Percentiles rank a stretch among this genome's conserved stretches.
Evolutionary conservation across 92 coral and sea anemone species (phyloP).

Genomic region (Epizoanthus ramosus): DNA sequence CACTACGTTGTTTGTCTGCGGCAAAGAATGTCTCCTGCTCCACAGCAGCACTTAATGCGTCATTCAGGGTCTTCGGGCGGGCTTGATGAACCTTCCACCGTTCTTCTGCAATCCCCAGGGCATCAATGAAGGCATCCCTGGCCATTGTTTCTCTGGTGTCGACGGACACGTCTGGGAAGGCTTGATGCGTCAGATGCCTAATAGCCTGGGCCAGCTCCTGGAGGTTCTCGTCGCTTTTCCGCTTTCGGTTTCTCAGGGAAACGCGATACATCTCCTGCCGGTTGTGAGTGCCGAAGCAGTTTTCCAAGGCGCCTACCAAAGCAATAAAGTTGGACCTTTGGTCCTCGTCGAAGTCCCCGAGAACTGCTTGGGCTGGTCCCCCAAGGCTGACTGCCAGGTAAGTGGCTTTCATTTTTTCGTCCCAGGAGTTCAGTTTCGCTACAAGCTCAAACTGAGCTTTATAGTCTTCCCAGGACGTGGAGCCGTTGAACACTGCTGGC

Average conservation of each 20-base stretch:
- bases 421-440: constrained; percentile 49
- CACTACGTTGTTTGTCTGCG: constrained; percentile 30
- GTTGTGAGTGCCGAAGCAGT: constrained; percentile 48
- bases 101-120: constrained; percentile 39
- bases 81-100: constrained; percentile 43
- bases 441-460: constrained; percentile 58
- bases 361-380: constrained; percentile 55
- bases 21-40: constrained; percentile 47
- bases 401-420: constrained; percentile 30
- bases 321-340: constrained; percentile 30
- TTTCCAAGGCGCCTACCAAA: constrained; percentile 31
- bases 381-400: constrained; percentile 58
- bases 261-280: constrained; percentile 39
- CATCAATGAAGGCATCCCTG: constrained; percentile 46
- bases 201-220: constrained; percentile 58
- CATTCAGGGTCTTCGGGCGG: constrained; percentile 31
- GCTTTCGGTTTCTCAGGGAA: constrained; percentile 26
- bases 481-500: constrained; percentile 38
- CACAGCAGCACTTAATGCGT: constrained; percentile 3
- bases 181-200: constrained; percentile 26
- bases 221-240: constrained; percentile 34
- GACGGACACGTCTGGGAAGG: constrained; percentile 37
- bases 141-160: constrained; percentile 27
- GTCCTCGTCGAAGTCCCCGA: constrained; percentile 50
- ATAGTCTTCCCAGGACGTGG: constrained; percentile 62